Conservation (phyloP, 2,797 vertebrate species). For the Melanotaenia pygmaea region DNA sequence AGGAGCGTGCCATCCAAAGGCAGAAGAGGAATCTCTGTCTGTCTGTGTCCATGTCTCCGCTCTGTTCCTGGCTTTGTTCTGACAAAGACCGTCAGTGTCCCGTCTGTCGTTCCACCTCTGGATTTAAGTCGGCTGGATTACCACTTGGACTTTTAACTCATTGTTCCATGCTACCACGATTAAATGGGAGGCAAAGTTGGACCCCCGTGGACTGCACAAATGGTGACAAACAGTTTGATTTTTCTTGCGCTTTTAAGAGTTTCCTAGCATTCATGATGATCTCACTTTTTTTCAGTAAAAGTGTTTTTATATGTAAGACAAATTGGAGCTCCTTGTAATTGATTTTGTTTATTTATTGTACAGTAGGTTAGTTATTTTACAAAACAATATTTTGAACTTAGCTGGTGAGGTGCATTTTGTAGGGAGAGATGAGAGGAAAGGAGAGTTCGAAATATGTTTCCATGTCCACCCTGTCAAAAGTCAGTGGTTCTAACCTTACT, state of each 20-base stretch:
- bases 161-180: slow-evolving; percentile 64
- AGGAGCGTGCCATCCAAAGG: slow-evolving; percentile 80
- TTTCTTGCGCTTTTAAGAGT: slow-evolving; percentile 57
- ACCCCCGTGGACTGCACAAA: slow-evolving; percentile 72
- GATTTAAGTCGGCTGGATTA: slow-evolving; percentile 80
- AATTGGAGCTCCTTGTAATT: slow-evolving; percentile 51
- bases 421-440: slow-evolving; percentile 68
- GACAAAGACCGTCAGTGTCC: slow-evolving; percentile 63
- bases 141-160: slow-evolving; percentile 64
- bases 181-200: slow-evolving; percentile 83
- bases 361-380: slow-evolving; percentile 67
- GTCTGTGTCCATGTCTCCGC: slow-evolving; percentile 76
- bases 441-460: slow-evolving; percentile 55
- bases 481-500: slow-evolving; percentile 42
- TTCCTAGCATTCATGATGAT: slow-evolving; percentile 67
- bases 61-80: slow-evolving; percentile 68
- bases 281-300: slow-evolving; percentile 68
- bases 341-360: slow-evolving; percentile 48
- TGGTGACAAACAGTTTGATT: slow-evolving; percentile 75
- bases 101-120: slow-evolving; percentile 76
- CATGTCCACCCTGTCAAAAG: slow-evolving; percentile 45
- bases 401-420: slow-evolving; percentile 38
- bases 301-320: slow-evolving; percentile 77
- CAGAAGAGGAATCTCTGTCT: slow-evolving; percentile 81
- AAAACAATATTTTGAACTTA: slow-evolving; percentile 58